A percentile compares a stretch with the other conserved stretches of the same genome.
Conservation (phyloP, 64 coral and sea anemone genomes). For the Stylophora pistillata region DNA sequence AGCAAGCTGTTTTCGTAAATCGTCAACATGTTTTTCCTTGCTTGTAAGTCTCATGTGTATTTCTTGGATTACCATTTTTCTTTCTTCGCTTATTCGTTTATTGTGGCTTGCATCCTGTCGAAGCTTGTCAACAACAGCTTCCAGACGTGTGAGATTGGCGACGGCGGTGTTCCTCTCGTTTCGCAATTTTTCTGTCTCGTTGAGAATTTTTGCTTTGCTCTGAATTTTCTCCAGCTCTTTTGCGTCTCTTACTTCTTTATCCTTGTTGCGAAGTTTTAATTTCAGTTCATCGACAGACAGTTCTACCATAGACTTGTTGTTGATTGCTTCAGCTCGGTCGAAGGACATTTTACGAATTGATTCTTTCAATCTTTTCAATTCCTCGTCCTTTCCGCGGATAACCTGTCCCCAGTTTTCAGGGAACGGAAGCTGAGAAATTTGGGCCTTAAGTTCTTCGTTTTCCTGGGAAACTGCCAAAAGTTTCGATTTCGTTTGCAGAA, state of each 20-base stretch:
- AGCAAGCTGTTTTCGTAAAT: conserved; percentile 55
- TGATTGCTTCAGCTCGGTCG: conserved; percentile 76
- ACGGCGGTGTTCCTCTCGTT: conserved; percentile 54
- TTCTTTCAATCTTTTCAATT: conserved; percentile 56
- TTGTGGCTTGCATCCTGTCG: conserved; percentile 11
- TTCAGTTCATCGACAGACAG: conserved; percentile 56
- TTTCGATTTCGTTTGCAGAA: conserved; percentile 27
- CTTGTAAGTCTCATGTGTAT: conserved; percentile 35
- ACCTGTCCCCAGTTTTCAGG: conserved; percentile 76
- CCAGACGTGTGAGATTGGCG: conserved; percentile 50
- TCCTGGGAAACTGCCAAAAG: conserved; percentile 35
- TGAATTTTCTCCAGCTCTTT: conserved; percentile 62
- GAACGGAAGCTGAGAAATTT: conserved; percentile 36
- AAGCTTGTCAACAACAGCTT: conserved; percentile 38
- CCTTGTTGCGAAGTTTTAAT: conserved; percentile 61
- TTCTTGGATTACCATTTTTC: conserved; percentile 65
- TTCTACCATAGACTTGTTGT: conserved; percentile 56
- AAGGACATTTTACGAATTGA: conserved; percentile 63
- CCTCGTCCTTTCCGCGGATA: conserved; percentile 61
- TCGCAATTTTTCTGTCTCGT: conserved; percentile 77
- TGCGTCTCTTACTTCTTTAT: conserved; percentile 46
- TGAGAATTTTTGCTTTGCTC: conserved; percentile 79
- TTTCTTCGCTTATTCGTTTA: conserved; percentile 37
- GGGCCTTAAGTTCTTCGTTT: conserved; percentile 59
- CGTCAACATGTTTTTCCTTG: conserved; percentile 75